Conservation (phyloP, 1,140 invertebrate genomes). For the Nephotettix cincticeps region DNA sequence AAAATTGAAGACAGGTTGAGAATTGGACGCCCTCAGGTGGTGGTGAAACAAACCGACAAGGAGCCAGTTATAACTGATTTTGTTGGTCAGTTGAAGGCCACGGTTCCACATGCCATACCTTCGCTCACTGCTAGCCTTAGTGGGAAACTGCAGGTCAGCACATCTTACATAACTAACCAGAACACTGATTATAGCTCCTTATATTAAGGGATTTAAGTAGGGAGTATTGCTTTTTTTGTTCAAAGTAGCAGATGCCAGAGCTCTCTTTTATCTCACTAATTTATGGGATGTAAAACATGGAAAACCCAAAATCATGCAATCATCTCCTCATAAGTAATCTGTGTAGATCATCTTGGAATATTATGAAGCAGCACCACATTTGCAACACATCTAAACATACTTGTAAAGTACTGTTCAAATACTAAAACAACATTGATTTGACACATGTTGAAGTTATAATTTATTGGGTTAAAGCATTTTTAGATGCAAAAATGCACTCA, state of each 20-base stretch:
- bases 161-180: no score
- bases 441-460: no score
- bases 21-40: background rate
- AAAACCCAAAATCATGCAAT: background rate
- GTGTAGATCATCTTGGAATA: background rate
- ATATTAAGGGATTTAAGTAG: background rate
- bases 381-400: no score
- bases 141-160: slow-evolving; percentile 6
- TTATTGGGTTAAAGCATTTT: no score
- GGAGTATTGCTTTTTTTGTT: no score
- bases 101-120: background rate
- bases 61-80: background rate
- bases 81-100: background rate
- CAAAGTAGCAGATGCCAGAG: background rate
- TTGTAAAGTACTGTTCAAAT: no score
- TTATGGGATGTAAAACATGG: background rate
- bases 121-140: background rate
- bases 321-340: background rate
- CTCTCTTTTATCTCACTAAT: background rate
- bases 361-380: no score
- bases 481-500: no score
- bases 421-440: no score
- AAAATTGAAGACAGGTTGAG: background rate
- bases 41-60: background rate
- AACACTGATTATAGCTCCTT: background rate